These are phyloP conservation scores for Himantopus leucocephalus DNA, from an alignment of 2,113 vertebrate genomes.

Conservation along the genomic window DNA sequence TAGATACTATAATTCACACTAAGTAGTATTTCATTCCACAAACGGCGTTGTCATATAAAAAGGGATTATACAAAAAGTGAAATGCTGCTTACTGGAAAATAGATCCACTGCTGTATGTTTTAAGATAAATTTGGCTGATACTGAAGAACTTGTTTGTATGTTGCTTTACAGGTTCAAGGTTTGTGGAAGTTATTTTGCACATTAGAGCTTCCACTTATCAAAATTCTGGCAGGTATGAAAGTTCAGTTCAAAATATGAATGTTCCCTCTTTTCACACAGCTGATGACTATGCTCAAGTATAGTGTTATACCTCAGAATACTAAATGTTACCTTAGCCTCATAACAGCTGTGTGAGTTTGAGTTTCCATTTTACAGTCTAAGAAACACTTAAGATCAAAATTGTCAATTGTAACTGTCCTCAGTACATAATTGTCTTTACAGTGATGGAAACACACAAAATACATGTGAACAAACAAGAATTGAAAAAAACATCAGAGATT, in stretches of 20 bases:
- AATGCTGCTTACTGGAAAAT: background rate
- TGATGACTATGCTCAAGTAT: background rate
- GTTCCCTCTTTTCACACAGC: background rate
- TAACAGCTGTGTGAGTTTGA: background rate
- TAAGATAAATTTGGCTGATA: background rate
- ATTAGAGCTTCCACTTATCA: conserved; percentile 87
- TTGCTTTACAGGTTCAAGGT: conserved; percentile 73
- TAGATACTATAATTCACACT: background rate
- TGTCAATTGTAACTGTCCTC: background rate
- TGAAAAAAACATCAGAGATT: conserved; percentile 84
- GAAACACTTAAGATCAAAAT: background rate
- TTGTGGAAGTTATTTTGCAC: conserved; percentile 86
- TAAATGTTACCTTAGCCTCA: background rate
- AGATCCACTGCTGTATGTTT: background rate
- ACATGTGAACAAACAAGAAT: conserved; percentile 81
- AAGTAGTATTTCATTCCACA: background rate
- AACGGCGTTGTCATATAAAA: background rate
- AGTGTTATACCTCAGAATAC: background rate
- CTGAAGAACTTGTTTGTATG: background rate
- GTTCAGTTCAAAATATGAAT: background rate
- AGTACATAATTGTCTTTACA: conserved; percentile 63
- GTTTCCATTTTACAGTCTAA: background rate
- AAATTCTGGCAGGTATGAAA: conserved; percentile 87
- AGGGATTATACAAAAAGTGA: background rate
- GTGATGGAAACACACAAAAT: conserved; percentile 89